Conservation (phyloP, 2,797 vertebrate species). For the Valencia hispanica region DNA sequence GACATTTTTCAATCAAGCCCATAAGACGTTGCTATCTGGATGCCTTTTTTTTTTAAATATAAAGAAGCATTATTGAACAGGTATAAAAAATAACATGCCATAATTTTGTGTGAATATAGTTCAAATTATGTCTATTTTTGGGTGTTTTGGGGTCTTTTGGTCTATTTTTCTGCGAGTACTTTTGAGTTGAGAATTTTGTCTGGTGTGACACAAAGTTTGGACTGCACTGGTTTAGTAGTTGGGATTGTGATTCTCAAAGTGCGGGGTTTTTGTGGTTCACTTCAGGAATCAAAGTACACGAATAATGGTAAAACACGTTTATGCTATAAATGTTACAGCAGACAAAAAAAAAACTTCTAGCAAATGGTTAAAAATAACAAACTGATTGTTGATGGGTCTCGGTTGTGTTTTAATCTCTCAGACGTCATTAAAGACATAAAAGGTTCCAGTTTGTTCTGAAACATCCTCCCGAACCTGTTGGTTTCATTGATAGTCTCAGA, state of each 20-base stretch:
- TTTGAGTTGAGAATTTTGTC: no score
- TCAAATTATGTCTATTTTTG: background rate
- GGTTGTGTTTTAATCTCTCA: background rate
- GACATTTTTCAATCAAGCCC: background rate
- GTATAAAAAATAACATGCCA: background rate
- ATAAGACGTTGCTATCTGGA: background rate
- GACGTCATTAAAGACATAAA: background rate
- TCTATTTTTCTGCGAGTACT: background rate
- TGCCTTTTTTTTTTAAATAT: background rate
- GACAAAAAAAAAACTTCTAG: no score
- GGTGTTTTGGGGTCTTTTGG: no score
- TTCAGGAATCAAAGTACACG: background rate
- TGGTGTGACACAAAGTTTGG: background rate
- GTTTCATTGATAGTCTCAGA: background rate
- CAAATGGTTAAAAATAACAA: background rate
- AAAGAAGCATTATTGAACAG: background rate
- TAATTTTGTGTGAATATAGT: background rate
- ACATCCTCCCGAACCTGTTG: background rate
- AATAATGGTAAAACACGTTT: background rate
- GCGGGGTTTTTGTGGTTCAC: background rate
- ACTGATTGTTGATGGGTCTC: no score
- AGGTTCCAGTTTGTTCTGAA: background rate
- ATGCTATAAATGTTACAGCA: background rate
- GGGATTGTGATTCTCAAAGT: background rate
- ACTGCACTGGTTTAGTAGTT: background rate